These are phyloP conservation scores for Watsonalla binaria DNA, from an alignment of 2,888 invertebrate species.

Conservation along the genomic window DNA sequence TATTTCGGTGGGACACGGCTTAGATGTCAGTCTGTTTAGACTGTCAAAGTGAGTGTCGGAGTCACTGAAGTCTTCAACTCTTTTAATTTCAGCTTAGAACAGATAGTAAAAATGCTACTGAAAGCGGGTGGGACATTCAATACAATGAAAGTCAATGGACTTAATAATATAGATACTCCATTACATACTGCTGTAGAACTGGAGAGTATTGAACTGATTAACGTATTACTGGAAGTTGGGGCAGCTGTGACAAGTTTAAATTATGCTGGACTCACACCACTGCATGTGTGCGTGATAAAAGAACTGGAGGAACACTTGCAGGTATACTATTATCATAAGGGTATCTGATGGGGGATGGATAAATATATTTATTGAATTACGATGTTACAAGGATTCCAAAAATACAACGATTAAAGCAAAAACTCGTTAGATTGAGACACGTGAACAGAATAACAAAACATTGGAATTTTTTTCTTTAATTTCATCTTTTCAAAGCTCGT, in stretches of 20 bases:
- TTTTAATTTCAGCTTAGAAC: conserved; percentile 16
- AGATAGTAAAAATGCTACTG: conserved; percentile 14
- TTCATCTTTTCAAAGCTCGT: too few relatives aligned
- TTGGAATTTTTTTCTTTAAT: too few relatives aligned
- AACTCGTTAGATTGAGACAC: too few relatives aligned
- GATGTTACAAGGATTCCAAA: too few relatives aligned
- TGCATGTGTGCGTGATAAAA: conserved; percentile 50
- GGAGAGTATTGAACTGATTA: conserved; percentile 13
- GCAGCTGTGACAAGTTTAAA: conserved; percentile 14
- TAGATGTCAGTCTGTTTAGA: conserved; percentile 26
- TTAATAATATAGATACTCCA: conserved; percentile 20
- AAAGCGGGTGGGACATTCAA: conserved; percentile 20
- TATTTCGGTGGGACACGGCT: conserved; percentile 15
- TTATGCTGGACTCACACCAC: conserved; percentile 39
- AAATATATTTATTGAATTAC: too few relatives aligned
- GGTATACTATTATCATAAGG: conserved; percentile 7
- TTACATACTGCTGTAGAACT: conserved; percentile 23
- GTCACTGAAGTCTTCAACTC: neutral
- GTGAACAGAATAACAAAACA: too few relatives aligned
- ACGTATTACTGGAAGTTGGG: conserved; percentile 7
- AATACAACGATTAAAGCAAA: too few relatives aligned
- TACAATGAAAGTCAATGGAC: conserved; percentile 27
- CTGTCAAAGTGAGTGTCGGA: neutral
- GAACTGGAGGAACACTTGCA: conserved; percentile 27
- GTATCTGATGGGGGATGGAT: too few relatives aligned